Base-by-base conservation (phyloP, 2,888 invertebrate genomes). In the Neoscelio sp. region DNA sequence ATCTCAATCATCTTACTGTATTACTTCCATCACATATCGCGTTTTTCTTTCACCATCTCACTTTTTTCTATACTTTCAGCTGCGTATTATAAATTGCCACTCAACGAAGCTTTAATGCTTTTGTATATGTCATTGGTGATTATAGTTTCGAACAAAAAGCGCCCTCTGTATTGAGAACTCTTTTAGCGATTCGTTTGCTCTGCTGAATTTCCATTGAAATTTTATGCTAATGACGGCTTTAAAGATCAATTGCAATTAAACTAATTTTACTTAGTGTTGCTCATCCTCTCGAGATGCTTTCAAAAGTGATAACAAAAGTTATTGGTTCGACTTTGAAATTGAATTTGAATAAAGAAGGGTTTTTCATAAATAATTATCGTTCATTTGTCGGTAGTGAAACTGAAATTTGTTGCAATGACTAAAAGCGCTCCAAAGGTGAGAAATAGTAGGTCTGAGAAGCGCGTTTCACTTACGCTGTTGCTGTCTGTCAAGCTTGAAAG, bases 21-120 rank as follows among this genome's bases (percentile, higher is more conserved):
- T 77, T 70, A 68, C 70, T 38, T 58, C 58, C 64, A 77, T 70
- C 77, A 38, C 58, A 70, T 65, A 77, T 77, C 54, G 40, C 52
- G 23, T 54, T 54, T 42, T 68, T 42, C 62, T 56, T 40, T 26
- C 15, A 20, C 4, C 28, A 10, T 62, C 35, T 6, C 58, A 7
- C 40, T 64, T 70, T 76, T 70, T 54, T 46, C 13, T 1, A 3
- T 48, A 30, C n/a, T 33, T 67, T 52, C 46, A 13, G 18, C 20
- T 46, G 48, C 40, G 8, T 64, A 76, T 76, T 76, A 76, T 70
- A 56, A 70, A 70, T 76, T 70, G 64, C 70, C n/a, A 56, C 64
- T 70, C 56, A 23, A 48, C 15, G 40, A 38, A 30, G 20, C 42
- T 64, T 70, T 70, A 70, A 70, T 76, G 64, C 70, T 48, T 76